Evolutionary conservation across 1,140 invertebrate genomes (phyloP).

Genomic region (Cyphomyrmex costatus): DNA sequence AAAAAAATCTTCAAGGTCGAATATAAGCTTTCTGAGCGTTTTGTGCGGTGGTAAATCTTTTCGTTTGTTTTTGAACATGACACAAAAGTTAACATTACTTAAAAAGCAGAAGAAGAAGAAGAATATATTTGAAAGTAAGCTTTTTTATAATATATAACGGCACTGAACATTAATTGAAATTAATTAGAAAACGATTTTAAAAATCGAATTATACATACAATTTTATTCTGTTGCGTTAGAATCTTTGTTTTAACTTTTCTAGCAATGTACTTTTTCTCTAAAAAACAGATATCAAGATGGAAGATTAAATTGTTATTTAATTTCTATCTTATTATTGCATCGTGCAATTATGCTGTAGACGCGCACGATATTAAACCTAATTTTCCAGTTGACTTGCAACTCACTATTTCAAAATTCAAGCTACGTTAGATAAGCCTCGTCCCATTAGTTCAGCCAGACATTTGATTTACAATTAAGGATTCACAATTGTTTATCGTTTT

Average conservation of each 20-base stretch:
- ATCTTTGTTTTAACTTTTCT: not conserved
- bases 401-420: slow-evolving; percentile 4
- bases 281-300: not conserved
- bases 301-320: slow-evolving; percentile 1
- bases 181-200: not conserved
- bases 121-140: not conserved
- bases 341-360: not conserved
- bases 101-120: not conserved
- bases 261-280: not conserved
- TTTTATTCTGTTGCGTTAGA: not conserved
- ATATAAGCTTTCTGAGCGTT: not conserved
- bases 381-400: slow-evolving; percentile 41
- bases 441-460: slow-evolving; percentile 41
- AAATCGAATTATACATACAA: not conserved
- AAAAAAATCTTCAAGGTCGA: not conserved
- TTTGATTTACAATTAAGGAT: slow-evolving; percentile 27
- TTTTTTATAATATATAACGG: not conserved
- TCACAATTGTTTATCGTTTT: slow-evolving; percentile 6
- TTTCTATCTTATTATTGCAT: not conserved
- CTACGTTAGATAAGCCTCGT: not conserved
- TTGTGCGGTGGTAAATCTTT: not conserved
- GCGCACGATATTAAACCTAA: not conserved
- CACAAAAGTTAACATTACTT: slow-evolving; percentile 1
- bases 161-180: not conserved
- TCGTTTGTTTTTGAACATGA: not conserved